Base-by-base conservation (phyloP, 1,140 invertebrate genomes). In the Calosoma granatense region DNA sequence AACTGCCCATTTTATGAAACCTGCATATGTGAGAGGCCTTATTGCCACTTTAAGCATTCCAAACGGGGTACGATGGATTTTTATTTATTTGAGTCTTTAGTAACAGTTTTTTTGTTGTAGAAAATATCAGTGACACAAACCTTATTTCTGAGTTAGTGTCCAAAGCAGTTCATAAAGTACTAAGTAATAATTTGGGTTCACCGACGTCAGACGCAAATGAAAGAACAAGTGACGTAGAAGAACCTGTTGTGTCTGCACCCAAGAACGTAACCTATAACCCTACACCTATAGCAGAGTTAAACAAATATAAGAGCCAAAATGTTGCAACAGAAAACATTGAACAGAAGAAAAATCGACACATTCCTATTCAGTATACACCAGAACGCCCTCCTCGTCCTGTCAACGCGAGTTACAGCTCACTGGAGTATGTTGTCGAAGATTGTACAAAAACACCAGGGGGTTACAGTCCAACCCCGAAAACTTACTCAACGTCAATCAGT, bases 1-100 rank as follows among this genome's bases (percentile, higher is more conserved):
- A 78, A 76, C 59, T 92, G 90, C 71, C 88, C 89, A 30, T 90
- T 84, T 76, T 89, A 80, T 67, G 80, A 85, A 61, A 83, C 76
- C 68, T 85, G 85, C 54, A 61, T 72, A 43, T 92, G 90, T 73
- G 83, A 86, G 62, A 79, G 89, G 67, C 87, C 87, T 23, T 88
- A 90, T 70, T 92, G 41, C 15, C 41, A 47, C 17, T 47, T 12
- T 47, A 47, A 17, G 15, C 41, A 47, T 47, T 11, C 17, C 4
- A 47, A 47, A 47, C 6, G 17, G 17, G 41, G 41, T 47, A 47
- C 26, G n/a, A 9, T 36, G 26, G 6, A 36, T 36, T 9, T 12
- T 12, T 47, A 47, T 47, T 47, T 47, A 12, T 47, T 11, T 47
- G 15, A 12, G 15, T 12, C 3, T 11, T 47, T 11, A 11, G 4